These are phyloP conservation scores for Fistularia tabacaria DNA, from an alignment of 2,797 vertebrate species.

Conservation along the genomic window DNA sequence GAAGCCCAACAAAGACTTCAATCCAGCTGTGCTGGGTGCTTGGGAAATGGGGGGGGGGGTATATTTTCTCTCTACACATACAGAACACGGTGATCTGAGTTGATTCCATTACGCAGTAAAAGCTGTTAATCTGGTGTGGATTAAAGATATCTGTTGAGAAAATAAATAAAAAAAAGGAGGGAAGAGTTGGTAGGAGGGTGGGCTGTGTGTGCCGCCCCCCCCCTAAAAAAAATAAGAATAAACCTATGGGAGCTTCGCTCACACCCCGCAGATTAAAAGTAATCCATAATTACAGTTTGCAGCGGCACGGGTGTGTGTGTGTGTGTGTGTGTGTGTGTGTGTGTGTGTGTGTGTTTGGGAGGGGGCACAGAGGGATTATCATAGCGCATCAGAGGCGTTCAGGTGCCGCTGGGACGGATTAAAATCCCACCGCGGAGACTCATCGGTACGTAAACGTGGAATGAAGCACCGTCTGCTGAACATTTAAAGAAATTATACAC, in stretches of 20 bases:
- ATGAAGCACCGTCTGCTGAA: too few relatives aligned
- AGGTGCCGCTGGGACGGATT: too few relatives aligned
- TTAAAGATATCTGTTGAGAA: slow-evolving; percentile 44
- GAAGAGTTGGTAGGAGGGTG: slow-evolving; percentile 1
- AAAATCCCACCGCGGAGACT: too few relatives aligned
- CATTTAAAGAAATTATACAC: too few relatives aligned
- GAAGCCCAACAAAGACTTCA: slow-evolving; percentile 4
- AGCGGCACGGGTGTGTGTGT: too few relatives aligned
- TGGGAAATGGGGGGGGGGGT: slow-evolving; percentile 1
- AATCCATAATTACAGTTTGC: slow-evolving; percentile 31
- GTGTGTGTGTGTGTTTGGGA: too few relatives aligned
- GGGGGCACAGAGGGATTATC: too few relatives aligned
- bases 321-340: too few relatives aligned
- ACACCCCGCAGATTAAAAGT: slow-evolving; percentile 50
- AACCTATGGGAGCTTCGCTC: slow-evolving; percentile 19
- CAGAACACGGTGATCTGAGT: slow-evolving; percentile 29
- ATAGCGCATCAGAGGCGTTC: too few relatives aligned
- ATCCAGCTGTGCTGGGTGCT: background rate
- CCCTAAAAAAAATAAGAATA: background rate
- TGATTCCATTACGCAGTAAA: slow-evolving; percentile 26
- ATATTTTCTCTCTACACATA: slow-evolving; percentile 11
- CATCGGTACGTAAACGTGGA: too few relatives aligned
- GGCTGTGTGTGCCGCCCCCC: slow-evolving; percentile 7
- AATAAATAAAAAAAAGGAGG: slow-evolving; percentile 25
- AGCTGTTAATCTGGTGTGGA: slow-evolving; percentile 50